Evolutionary conservation across 2,797 vertebrate species (phyloP), one percentile per base, ranked within the genome.

Genomic region (Gouania willdenowi): DNA sequence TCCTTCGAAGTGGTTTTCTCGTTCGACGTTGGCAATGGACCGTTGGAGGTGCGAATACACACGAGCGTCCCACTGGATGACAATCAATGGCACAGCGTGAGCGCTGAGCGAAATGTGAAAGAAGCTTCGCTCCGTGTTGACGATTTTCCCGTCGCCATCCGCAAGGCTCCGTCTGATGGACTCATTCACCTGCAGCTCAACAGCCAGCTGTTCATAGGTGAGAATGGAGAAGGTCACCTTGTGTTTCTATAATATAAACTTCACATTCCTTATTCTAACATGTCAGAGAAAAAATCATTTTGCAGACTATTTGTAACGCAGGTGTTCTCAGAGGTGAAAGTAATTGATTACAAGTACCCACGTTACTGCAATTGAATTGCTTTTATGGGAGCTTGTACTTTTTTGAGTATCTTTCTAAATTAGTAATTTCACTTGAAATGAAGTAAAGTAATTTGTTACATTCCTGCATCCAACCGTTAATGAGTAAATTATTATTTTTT

Each of bases 161-260:
- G 81, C 7, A 50, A 77, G 33, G 92, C 94, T 12, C 92, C 93
- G 0, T 44, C 83, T 0, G 92, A 97, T 1, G 96, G 95, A 0
- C 95, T 94, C 27, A 88, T 93, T 24, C 92, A 92, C 11, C 67
- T 98, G 17, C 96, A 98, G 73, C 93, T 98, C 64, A 98, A 97
- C 84, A 98, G 96, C 62, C 96, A 97, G 51, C 82, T 98, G 21
- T 98, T 95, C 51, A 93, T 98, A 60, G 96, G 96, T 98, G 83
- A 71, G 93, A 31, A 1, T 2, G 7, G 22, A n/a, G 19, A 2
- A 4, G 19, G n/a, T n/a, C n/a, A n/a, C n/a, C n/a, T n/a, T n/a
- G n/a, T n/a, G n/a, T n/a, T n/a, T n/a, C n/a, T n/a, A n/a, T n/a
- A n/a, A n/a, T n/a, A n/a, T n/a, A n/a, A n/a, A n/a, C n/a, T n/a